These are phyloP conservation scores for Indri indri DNA, from an alignment of 2,113 vertebrate genomes.

Conservation along the genomic window DNA sequence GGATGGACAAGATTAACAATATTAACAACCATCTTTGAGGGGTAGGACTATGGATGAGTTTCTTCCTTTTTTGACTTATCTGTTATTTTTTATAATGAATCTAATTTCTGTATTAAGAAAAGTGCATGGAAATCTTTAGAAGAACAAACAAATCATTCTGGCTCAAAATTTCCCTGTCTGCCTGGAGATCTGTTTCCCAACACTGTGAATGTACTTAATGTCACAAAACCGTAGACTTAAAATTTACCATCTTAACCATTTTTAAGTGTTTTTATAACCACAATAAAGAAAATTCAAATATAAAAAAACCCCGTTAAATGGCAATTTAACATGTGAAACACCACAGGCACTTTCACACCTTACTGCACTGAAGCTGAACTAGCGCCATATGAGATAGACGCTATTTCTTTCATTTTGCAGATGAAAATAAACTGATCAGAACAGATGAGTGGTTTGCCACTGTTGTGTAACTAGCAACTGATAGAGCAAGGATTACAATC, in stretches of 20 bases:
- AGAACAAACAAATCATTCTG: conserved; percentile 3
- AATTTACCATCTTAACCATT: no score
- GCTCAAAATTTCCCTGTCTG: conserved; percentile 1
- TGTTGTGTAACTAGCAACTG: background rate
- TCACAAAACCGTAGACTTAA: no score
- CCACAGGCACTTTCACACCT: background rate
- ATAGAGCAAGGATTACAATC: background rate
- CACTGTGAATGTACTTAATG: no score
- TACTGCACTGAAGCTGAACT: background rate
- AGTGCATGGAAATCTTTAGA: background rate
- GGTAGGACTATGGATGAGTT: background rate
- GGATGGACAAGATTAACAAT: background rate
- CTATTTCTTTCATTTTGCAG: background rate
- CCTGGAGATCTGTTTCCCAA: background rate
- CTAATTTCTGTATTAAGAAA: conserved; percentile 35
- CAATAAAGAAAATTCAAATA: no score
- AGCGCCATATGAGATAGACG: background rate
- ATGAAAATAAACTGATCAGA: background rate
- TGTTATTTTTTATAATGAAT: conserved; percentile 6
- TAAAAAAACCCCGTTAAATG: no score
- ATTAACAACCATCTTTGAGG: background rate
- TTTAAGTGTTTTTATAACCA: no score
- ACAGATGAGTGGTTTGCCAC: background rate
- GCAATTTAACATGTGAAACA: background rate
- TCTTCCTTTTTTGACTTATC: background rate